Evolutionary conservation across 2,888 invertebrate genomes (phyloP), one percentile per base, ranked within the genome.

Genomic region (Dolichomitus sp.): DNA sequence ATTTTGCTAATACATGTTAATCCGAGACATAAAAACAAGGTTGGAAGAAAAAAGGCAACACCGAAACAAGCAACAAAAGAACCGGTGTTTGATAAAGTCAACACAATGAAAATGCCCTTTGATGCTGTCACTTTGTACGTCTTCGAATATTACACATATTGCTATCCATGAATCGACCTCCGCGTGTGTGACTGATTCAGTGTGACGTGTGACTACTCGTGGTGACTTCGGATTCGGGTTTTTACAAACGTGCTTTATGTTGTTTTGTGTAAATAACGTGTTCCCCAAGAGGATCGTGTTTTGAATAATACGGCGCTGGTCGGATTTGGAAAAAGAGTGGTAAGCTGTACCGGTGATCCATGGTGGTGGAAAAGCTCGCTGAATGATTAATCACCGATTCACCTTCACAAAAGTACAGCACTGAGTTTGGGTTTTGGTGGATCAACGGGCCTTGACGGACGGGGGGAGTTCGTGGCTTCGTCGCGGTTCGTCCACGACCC

Each of bases 391-490:
- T 30, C 45, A 23, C 70, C 57, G 40, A 59, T 27, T 52, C 17
- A 3, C 27, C 37, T 33, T 45, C 17, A 45, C n/a, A 72, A n/a
- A 27, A 57, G n/a, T 42, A 23, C 11, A n/a, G 9, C 14, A 19
- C n/a, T 40, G 42, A 65, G 33, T 65, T 75, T 54, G 65, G 65
- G 27, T 40, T 65, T 54, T 52, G n/a, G 42, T 17, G 27, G 19
- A 54, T 54, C 23, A 63, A 50, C 52, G 63, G 30, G 40, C 30
- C 54, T 75, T 54, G 54, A 42, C 45, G 30, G n/a, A 33, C 33
- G 59, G 63, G 40, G 54, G 63, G 74, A 54, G 52, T 65, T 66
- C 75, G 40, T 42, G 65, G 65, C 52, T 75, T 57, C 52, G 52
- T 75, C 42, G 65, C 54, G 75, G 54, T 40, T 42, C 30, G 75